A percentile compares a stretch with the other conserved stretches of the same genome.
These are phyloP conservation scores for Abscondita cerata DNA, from an alignment of 2,888 invertebrate species.

Conservation along the genomic window DNA sequence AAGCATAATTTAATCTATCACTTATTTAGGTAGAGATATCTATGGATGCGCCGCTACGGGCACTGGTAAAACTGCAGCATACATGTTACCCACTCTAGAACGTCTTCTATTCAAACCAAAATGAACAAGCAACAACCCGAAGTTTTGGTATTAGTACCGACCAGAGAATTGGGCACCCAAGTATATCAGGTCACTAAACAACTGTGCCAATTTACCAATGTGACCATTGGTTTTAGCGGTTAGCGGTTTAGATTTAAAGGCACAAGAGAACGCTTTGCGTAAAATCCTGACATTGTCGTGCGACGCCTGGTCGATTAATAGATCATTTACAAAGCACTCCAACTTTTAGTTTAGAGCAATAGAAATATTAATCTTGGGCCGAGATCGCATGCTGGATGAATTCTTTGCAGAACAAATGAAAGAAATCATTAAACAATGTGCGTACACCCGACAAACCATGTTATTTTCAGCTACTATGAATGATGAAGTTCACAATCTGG, in stretches of 20 bases:
- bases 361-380: conserved; percentile 84
- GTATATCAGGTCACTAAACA: conserved; percentile 95
- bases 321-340: conserved; percentile 97
- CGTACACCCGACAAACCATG: conserved; percentile 92
- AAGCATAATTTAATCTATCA: too few species aligned
- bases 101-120: conserved; percentile 85
- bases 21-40: conserved; percentile 81
- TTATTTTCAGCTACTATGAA: conserved; percentile 99
- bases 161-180: conserved; percentile 96
- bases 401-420: conserved; percentile 99
- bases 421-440: conserved; percentile 93
- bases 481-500: conserved; percentile 94
- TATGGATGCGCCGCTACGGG: conserved; percentile 99
- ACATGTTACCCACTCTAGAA: conserved; percentile 97
- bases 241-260: conserved; percentile 86
- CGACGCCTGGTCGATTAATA: conserved; percentile 96
- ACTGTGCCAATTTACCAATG: conserved; percentile 83
- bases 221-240: conserved; percentile 86
- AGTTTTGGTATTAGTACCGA: conserved; percentile 96
- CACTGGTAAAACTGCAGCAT: conserved; percentile 97
- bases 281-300: conserved; percentile 97
- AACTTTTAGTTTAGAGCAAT: conserved; percentile 89
- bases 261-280: conserved; percentile 76
- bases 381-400: conserved; percentile 95
- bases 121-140: conserved; percentile 72